phyloP scores from a whole-genome alignment of 2,888 invertebrate genomes.

The Diabrotica balteata region DNA sequence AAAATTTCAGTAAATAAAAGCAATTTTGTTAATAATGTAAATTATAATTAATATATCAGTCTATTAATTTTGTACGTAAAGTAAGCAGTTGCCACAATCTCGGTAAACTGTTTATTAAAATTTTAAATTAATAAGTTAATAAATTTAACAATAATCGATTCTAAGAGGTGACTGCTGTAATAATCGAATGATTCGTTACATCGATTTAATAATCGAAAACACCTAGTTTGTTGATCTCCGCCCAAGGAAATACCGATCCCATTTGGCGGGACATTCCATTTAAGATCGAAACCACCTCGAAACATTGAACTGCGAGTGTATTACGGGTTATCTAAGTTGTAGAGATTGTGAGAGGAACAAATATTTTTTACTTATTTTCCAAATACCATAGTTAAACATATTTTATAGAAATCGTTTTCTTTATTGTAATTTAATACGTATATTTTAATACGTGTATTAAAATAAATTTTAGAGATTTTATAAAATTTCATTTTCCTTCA shows the following conservation, averaged over 20 bases:
- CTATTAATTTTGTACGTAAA: not conserved
- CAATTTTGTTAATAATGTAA: too few relatives aligned
- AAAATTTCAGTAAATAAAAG: too few relatives aligned
- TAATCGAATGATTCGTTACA: not conserved
- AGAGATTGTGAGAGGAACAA: too few relatives aligned
- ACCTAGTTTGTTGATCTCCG: not conserved
- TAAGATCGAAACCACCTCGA: not conserved
- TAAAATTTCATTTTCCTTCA: too few relatives aligned
- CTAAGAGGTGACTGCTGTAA: not conserved
- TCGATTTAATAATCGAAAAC: not conserved
- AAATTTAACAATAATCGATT: too few relatives aligned
- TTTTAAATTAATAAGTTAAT: not conserved
- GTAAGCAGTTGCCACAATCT: not conserved
- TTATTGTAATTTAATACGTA: too few relatives aligned
- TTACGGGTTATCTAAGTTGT: not conserved
- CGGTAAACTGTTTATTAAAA: not conserved
- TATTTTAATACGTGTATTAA: too few relatives aligned
- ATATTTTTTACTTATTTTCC: too few relatives aligned
- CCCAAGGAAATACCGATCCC: not conserved
- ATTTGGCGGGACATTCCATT: constrained; percentile 1
- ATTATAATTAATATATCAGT: too few relatives aligned
- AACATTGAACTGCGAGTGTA: not conserved
- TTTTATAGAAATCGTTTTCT: too few relatives aligned
- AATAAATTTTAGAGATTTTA: too few relatives aligned
- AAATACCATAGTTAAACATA: too few relatives aligned